Conservation (phyloP, 2,888 invertebrate genomes). For the Euphydryas editha region DNA sequence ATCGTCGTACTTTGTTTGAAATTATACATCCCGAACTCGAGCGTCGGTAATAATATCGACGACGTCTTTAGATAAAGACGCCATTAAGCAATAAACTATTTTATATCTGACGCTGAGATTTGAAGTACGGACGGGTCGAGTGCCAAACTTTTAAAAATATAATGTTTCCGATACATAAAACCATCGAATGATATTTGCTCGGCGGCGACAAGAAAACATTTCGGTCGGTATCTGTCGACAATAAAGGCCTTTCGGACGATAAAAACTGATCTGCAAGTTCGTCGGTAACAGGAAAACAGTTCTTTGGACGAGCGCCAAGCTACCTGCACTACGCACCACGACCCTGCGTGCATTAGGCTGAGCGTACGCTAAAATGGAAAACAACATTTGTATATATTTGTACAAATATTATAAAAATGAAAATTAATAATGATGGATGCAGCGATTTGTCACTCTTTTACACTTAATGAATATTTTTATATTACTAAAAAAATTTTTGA, state of each 20-base stretch:
- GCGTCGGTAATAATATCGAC: constrained; percentile 33
- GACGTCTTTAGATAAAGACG: constrained; percentile 41
- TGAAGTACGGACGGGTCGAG: constrained; percentile 48
- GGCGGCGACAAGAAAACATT: constrained; percentile 76
- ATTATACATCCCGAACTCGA: constrained; percentile 17
- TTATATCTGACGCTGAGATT: constrained; percentile 45
- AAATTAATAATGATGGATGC: no score
- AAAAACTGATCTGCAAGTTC: constrained; percentile 83
- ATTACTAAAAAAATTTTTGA: no score
- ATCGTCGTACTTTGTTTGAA: constrained; percentile 24
- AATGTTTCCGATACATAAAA: constrained; percentile 82
- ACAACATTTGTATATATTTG: no score
- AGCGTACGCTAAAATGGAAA: not conserved
- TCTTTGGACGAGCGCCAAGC: constrained; percentile 78
- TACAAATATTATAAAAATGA: no score
- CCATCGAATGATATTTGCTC: constrained; percentile 80
- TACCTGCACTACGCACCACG: constrained; percentile 67
- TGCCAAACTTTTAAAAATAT: constrained; percentile 78
- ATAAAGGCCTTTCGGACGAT: constrained; percentile 83
- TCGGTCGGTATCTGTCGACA: constrained; percentile 76
- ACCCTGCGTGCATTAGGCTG: constrained; percentile 20
- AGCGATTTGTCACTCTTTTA: no score
- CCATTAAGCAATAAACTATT: constrained; percentile 45
- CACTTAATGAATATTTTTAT: no score
- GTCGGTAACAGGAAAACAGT: constrained; percentile 80